Conservation (phyloP, 2,797 vertebrate genomes). For the Argya squamiceps region DNA sequence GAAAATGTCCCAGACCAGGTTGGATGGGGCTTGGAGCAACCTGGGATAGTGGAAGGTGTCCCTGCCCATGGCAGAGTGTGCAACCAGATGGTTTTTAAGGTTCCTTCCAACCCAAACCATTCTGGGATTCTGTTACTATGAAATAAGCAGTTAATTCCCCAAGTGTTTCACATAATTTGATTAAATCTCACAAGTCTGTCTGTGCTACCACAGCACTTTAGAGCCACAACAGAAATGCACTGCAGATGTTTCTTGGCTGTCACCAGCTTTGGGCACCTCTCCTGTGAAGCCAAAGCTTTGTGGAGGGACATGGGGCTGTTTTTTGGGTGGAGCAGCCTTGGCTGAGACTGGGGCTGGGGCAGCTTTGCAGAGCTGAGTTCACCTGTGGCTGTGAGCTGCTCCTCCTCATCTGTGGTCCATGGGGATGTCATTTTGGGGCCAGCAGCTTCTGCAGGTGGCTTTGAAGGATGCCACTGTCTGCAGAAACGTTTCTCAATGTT, state of each 20-base stretch:
- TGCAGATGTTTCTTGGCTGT: background rate
- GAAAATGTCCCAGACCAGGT: fast-evolving
- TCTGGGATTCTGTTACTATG: background rate
- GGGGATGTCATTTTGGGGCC: background rate
- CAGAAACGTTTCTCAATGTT: fast-evolving
- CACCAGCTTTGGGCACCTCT: fast-evolving
- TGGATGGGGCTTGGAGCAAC: fast-evolving
- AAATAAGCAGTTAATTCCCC: fast-evolving
- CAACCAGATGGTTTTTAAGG: too few species aligned
- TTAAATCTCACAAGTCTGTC: background rate
- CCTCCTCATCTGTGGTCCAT: fast-evolving
- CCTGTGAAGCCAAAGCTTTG: background rate
- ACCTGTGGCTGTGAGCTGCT: background rate
- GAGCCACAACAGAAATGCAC: background rate
- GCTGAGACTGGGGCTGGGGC: fast-evolving
- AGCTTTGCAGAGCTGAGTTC: background rate
- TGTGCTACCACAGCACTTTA: fast-evolving
- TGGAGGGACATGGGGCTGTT: fast-evolving
- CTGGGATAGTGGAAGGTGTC: background rate
- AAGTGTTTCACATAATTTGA: fast-evolving
- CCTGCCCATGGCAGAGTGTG: background rate
- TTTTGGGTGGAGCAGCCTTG: background rate
- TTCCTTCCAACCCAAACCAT: background rate
- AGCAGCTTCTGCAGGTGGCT: background rate
- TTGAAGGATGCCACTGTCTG: background rate